Conservation (phyloP, 1,140 invertebrate genomes). For the Ephestia elutella region DNA sequence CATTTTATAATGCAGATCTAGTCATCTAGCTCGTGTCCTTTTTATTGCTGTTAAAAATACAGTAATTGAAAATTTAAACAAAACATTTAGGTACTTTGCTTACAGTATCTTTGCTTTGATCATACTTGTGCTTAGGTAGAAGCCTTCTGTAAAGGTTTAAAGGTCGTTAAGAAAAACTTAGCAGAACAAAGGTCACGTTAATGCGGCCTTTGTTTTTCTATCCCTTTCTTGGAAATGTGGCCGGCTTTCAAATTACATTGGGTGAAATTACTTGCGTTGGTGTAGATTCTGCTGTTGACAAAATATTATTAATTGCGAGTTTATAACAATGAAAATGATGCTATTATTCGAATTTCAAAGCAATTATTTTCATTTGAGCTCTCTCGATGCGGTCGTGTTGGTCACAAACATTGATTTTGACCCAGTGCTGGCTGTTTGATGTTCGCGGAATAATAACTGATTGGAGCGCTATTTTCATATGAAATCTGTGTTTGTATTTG, state of each 20-base stretch:
- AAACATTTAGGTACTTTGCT: no score
- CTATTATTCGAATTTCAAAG: not conserved
- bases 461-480: not conserved
- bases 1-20: no score
- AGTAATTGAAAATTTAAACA: no score
- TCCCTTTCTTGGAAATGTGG: not conserved
- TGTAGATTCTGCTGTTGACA: not conserved
- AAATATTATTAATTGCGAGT: not conserved
- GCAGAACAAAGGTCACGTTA: not conserved
- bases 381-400: not conserved
- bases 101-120: no score
- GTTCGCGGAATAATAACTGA: not conserved
- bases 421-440: not conserved
- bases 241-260: not conserved
- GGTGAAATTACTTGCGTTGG: not conserved
- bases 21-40: no score
- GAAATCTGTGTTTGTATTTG: not conserved
- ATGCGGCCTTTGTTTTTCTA: not conserved
- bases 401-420: not conserved
- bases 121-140: not conserved
- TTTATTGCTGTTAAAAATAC: no score
- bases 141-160: not conserved
- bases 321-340: not conserved
- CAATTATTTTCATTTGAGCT: not conserved
- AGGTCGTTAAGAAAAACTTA: not conserved